Evolutionary conservation across 2,888 invertebrate genomes (phyloP).

Genomic region (Drosophila suboccidentalis): DNA sequence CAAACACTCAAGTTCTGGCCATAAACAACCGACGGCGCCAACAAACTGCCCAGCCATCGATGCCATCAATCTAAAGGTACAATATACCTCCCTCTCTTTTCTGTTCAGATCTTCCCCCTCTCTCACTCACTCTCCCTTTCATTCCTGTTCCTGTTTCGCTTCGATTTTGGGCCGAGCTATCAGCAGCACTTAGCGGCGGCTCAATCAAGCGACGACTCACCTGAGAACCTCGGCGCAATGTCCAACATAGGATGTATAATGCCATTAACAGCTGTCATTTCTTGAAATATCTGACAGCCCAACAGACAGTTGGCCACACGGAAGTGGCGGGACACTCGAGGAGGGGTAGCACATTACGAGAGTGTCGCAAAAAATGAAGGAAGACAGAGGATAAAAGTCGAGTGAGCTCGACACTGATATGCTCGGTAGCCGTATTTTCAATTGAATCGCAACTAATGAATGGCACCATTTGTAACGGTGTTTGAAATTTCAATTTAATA

Average conservation of each 20-base stretch:
- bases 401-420: background rate
- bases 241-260: constrained; percentile 61
- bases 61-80: constrained; percentile 56
- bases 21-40: constrained; percentile 42
- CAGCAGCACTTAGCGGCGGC: constrained; percentile 51
- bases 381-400: constrained; percentile 7
- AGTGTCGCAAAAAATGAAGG: constrained; percentile 34
- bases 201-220: constrained; percentile 49
- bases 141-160: background rate
- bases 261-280: constrained; percentile 81
- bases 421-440: background rate
- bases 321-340: constrained; percentile 2
- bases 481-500: too few species aligned
- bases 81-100: constrained; percentile 1
- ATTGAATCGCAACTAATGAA: background rate
- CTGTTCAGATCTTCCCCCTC: background rate
- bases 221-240: constrained; percentile 22
- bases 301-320: constrained; percentile 36
- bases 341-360: constrained; percentile 4
- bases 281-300: constrained; percentile 74
- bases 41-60: constrained; percentile 40
- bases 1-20: constrained; percentile 51
- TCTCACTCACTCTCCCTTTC: background rate
- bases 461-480: too few species aligned
- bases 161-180: constrained; percentile 19